Percentiles rank a stretch among this genome's conserved stretches.
phyloP scores from a whole-genome alignment of 2,797 vertebrate species.

The Poeciliopsis presidionis region DNA sequence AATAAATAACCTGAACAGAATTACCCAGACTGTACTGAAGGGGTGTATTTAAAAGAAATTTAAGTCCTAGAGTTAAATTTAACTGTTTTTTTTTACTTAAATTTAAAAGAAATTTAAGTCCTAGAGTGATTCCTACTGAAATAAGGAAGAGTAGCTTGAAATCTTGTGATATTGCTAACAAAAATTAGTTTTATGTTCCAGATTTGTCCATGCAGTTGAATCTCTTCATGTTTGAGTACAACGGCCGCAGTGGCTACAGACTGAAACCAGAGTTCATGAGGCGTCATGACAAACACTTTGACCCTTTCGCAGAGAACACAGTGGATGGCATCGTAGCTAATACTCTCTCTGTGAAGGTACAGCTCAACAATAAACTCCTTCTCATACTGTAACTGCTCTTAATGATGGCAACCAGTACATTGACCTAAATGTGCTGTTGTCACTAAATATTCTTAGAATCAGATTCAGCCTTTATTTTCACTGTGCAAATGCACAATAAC shows the following conservation, averaged over 20 bases:
- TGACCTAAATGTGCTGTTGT: too few species aligned
- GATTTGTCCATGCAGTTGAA: slow-evolving; percentile 98
- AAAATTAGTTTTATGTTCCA: slow-evolving; percentile 56
- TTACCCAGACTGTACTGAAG: not conserved
- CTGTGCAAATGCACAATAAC: too few species aligned
- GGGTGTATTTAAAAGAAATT: not conserved
- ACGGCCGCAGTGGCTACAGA: slow-evolving; percentile 94
- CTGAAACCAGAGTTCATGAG: slow-evolving; percentile 99
- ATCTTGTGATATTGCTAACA: not conserved
- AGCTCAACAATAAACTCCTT: not conserved
- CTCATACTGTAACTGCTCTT: not conserved
- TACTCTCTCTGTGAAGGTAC: slow-evolving; percentile 97
- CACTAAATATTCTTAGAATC: too few species aligned
- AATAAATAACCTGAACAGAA: not conserved
- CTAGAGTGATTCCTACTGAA: too few species aligned
- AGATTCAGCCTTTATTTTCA: too few species aligned
- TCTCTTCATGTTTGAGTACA: slow-evolving; percentile 97
- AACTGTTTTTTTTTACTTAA: too few species aligned
- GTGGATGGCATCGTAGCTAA: slow-evolving; percentile 98
- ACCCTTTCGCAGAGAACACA: slow-evolving; percentile 94
- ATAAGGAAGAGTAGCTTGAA: not conserved
- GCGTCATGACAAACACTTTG: slow-evolving; percentile 95
- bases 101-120: not conserved
- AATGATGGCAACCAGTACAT: not conserved
- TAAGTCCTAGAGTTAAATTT: not conserved